Evolutionary conservation across 2,113 vertebrate genomes (phyloP).

Genomic region (Bathybates hornii): DNA sequence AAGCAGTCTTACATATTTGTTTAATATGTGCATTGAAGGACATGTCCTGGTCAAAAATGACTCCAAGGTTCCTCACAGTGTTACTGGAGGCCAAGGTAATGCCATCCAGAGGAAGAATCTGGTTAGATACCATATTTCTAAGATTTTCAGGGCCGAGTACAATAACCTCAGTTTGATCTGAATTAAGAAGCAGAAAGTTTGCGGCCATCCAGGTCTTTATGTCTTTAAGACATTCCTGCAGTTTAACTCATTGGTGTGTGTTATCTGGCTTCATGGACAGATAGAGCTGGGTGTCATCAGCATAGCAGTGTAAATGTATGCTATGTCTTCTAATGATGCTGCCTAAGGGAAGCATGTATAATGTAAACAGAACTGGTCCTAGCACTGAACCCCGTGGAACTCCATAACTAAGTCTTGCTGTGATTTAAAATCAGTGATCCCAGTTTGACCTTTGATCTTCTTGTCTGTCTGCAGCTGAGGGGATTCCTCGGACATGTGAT

Average conservation of each 20-base stretch:
- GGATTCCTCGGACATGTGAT: constrained; percentile 54
- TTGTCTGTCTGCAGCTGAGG: constrained; percentile 37
- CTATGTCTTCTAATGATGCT: neutral
- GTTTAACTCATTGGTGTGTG: neutral
- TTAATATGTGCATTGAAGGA: neutral
- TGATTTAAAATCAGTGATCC: neutral
- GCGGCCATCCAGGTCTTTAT: neutral
- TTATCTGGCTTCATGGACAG: neutral
- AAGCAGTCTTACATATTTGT: accelerated
- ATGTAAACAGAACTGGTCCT: neutral
- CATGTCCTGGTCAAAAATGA: accelerated
- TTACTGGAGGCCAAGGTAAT: neutral
- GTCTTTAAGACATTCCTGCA: neutral
- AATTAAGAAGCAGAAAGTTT: accelerated
- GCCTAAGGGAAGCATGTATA: neutral
- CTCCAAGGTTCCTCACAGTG: neutral
- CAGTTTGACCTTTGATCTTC: neutral
- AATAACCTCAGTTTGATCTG: accelerated
- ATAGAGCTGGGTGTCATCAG: neutral
- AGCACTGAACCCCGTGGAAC: neutral
- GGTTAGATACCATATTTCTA: accelerated
- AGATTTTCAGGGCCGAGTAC: accelerated
- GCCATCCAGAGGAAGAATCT: neutral
- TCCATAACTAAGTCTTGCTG: neutral
- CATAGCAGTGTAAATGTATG: neutral